Base-by-base conservation (phyloP, 2,888 invertebrate species). In the Philaethria dido region DNA sequence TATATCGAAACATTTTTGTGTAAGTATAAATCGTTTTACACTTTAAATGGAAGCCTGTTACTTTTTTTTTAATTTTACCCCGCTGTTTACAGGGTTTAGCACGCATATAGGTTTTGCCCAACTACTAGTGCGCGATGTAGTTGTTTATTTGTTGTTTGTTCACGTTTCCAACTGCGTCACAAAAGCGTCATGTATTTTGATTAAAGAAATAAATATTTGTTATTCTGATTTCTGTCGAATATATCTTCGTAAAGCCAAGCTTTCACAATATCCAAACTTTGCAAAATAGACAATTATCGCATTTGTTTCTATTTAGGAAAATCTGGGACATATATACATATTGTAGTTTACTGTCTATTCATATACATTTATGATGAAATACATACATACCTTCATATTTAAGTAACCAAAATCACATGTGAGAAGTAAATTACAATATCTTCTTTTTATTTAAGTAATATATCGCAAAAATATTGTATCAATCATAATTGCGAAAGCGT, bases 121-220 rank as follows among this genome's bases (percentile, higher is more conserved):
- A 50, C 25, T 50, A 50, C 22, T 3, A 50, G n/a, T n/a, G n/a
- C 16, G n/a, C 22, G 18, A 22, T 22, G 4, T 48, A 13, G 22
- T 25, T 25, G 50, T 50, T 50, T 50, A 50, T 50, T 50, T 3
- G 50, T 50, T 25, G 25, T 50, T 50, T 25, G 39, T 25, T 25
- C 25, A 50, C 25, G 50, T 33, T 52, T 52, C 9, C 5, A 33
- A 52, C 33, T 33, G 52, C 52, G 29, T 52, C 16, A 52, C 33
- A 16, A 29, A 45, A 29, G 33, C 52, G 52, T 52, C 29, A 29
- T 33, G 16, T 52, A 52, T 52, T 33, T 52, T 52, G 52, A 52
- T 52, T 52, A 33, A 52, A 52, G 29, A 29, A 33, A 52, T 52
- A 52, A 52, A 52, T 52, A 52, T 52, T 29, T 52, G 16, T 52